These are phyloP conservation scores for Phocides pigmalion DNA, from an alignment of 1,140 invertebrate genomes.

Conservation along the genomic window DNA sequence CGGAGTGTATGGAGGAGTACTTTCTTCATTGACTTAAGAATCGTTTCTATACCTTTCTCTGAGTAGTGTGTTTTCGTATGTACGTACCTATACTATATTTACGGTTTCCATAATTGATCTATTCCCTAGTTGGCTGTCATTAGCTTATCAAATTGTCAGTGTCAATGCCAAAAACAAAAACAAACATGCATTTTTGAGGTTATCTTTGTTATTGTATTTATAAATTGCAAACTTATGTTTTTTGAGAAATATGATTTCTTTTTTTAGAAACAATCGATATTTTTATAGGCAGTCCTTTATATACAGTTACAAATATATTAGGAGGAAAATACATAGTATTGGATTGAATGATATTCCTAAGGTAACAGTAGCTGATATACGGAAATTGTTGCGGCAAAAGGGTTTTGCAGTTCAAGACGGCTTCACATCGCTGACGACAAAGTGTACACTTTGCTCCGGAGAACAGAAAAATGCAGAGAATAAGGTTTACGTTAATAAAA, in stretches of 20 bases:
- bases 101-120: too few species aligned
- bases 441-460: slow-evolving; percentile 62
- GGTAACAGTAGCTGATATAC: slow-evolving; percentile 62
- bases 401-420: slow-evolving; percentile 74
- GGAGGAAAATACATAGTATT: slow-evolving; percentile 62
- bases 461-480: slow-evolving; percentile 59
- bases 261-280: slow-evolving; percentile 36
- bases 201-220: slow-evolving; percentile 45
- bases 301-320: slow-evolving; percentile 34
- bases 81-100: too few species aligned
- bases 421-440: slow-evolving; percentile 66
- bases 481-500: slow-evolving; percentile 74
- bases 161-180: slow-evolving; percentile 18
- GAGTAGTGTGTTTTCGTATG: too few species aligned
- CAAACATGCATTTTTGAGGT: slow-evolving; percentile 42
- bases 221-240: not conserved
- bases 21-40: too few species aligned
- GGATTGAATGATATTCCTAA: slow-evolving; percentile 70
- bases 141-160: too few species aligned
- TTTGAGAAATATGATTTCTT: slow-evolving; percentile 39
- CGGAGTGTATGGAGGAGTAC: too few species aligned
- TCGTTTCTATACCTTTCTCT: too few species aligned
- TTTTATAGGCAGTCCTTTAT: slow-evolving; percentile 25
- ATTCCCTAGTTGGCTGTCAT: too few species aligned
- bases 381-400: slow-evolving; percentile 70